Conservation (phyloP, 2,888 invertebrate species). For the Leucophenga maculata region DNA sequence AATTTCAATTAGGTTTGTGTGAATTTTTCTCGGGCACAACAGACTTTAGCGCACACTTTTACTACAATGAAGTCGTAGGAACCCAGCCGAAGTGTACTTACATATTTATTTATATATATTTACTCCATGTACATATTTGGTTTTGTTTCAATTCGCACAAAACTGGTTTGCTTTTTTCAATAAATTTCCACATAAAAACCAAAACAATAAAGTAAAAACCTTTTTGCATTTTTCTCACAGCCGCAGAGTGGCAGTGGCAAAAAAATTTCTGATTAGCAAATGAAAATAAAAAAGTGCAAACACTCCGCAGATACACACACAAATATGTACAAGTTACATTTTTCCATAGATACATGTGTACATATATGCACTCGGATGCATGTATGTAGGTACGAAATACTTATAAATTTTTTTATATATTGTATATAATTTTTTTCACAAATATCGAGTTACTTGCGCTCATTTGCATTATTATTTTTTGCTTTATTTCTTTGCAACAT, state of each 20-base stretch:
- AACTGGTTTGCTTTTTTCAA: slow-evolving; percentile 22
- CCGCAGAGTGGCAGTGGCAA: slow-evolving; percentile 45
- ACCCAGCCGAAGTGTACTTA: too few relatives aligned
- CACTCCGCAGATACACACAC: not conserved
- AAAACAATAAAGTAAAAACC: slow-evolving; percentile 25
- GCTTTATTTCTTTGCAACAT: slow-evolving; percentile 20
- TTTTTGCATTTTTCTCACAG: slow-evolving; percentile 58
- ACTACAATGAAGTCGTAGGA: too few relatives aligned
- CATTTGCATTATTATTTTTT: slow-evolving; percentile 53
- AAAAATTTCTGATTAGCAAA: slow-evolving; percentile 24
- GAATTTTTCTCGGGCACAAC: too few relatives aligned
- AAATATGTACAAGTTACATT: not conserved
- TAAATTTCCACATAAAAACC: not conserved
- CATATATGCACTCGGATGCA: too few relatives aligned
- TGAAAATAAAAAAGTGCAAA: not conserved
- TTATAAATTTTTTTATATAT: not conserved
- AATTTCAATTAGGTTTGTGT: too few relatives aligned
- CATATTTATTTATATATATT: too few relatives aligned
- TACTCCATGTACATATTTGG: too few relatives aligned
- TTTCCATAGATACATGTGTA: not conserved
- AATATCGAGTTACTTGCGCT: slow-evolving; percentile 63
- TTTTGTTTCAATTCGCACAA: not conserved
- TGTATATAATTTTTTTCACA: slow-evolving; percentile 39
- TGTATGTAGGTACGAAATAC: too few relatives aligned
- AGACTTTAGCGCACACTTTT: too few relatives aligned